These are phyloP conservation scores for Notarius quadriscutis DNA, from an alignment of 2,113 vertebrate species.

Conservation along the genomic window DNA sequence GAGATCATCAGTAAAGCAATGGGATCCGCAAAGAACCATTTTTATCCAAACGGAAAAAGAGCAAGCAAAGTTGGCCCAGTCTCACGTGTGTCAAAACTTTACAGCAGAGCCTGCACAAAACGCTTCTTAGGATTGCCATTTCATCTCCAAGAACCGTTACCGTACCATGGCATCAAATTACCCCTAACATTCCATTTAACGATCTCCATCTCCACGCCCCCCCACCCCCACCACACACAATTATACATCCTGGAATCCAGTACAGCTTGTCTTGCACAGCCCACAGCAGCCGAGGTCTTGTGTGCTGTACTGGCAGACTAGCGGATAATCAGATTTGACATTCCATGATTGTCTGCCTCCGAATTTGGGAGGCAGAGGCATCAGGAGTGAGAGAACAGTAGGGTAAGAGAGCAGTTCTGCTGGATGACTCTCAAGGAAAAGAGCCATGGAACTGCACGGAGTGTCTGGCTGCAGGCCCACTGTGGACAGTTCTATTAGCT, in stretches of 20 bases:
- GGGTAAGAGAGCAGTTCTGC: slow-evolving; percentile 12
- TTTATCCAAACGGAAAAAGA: neutral
- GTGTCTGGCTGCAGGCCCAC: slow-evolving; percentile 35
- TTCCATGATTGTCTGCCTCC: slow-evolving; percentile 35
- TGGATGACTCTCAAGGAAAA: slow-evolving; percentile 21
- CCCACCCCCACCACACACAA: slow-evolving; percentile 33
- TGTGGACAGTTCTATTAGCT: slow-evolving; percentile 40
- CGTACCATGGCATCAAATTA: slow-evolving; percentile 9
- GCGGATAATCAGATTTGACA: slow-evolving; percentile 46
- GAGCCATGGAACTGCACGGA: neutral
- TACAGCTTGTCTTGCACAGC: slow-evolving; percentile 58
- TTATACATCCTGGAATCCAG: slow-evolving; percentile 57
- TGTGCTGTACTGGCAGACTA: slow-evolving; percentile 25
- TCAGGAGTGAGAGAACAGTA: slow-evolving; percentile 2
- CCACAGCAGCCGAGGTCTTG: slow-evolving; percentile 28
- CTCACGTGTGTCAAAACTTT: neutral
- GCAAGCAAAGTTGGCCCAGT: slow-evolving; percentile 46
- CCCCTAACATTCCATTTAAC: neutral
- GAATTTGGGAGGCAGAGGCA: slow-evolving; percentile 19
- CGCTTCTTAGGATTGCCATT: neutral
- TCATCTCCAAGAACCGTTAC: neutral
- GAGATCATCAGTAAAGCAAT: neutral
- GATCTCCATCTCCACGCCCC: slow-evolving; percentile 34
- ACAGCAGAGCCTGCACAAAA: neutral
- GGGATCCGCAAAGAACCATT: slow-evolving; percentile 48